Evolutionary conservation across 1,140 invertebrate species (phyloP), one percentile per base, ranked within the genome.

Genomic region (Archegozetes longisetosus): DNA sequence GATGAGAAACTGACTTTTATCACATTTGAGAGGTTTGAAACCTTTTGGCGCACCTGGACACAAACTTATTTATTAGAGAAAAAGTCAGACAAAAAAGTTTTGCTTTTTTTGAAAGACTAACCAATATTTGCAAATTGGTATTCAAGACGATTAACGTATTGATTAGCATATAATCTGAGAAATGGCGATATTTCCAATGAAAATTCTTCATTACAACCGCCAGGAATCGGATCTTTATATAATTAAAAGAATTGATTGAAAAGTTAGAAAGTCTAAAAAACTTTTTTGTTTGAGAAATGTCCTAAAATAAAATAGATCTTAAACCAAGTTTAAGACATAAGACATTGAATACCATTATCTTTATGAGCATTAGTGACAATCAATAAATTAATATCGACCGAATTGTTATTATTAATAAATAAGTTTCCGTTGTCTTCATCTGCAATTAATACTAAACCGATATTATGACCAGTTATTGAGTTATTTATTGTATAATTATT

Each of bases 191-290:
- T 77, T 66, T 78, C 71, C n/a, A 80, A 70, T 48, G 77, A 69
- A 64, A 80, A 80, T 66, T 83, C 80, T 75, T 84, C 77, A 64
- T 84, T 85, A 67, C 84, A 86, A 28, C 82, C 84, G 60, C 85
- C 85, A 48, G 84, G 84, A 65, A 85, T 73, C 3, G 85, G 84
- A 67, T 79, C 84, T 85, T 70, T 75, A 75, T 64, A 25, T 20
- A 29, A 25, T 46, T 17, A 40, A 17, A 40, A 40, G 17, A 40
- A 40, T 40, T 40, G 32, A 40, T 40, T 40, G 17, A 9, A 40
- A 9, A 40, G 32, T 17, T 40, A 40, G 6, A 9, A 9, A 40
- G 32, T 6, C 6, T 40, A 40, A 40, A 40, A 40, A 40, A 9
- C 6, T 9, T 6, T 40, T 9, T 40, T 40, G 6, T 40, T 40